These are phyloP conservation scores for Oegoconia quadripuncta DNA, from an alignment of 2,888 invertebrate species.

Conservation along the genomic window DNA sequence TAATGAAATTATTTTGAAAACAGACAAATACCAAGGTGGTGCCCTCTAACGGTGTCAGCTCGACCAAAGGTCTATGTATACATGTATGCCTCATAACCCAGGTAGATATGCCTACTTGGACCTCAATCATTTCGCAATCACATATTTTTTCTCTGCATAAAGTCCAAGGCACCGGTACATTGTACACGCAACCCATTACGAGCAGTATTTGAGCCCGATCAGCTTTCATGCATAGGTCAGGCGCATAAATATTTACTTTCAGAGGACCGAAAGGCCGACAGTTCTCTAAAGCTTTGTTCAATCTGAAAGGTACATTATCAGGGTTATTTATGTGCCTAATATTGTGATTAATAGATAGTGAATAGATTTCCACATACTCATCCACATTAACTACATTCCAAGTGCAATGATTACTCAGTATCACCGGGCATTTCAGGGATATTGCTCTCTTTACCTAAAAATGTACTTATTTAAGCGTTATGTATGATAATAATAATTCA, in stretches of 20 bases:
- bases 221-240: slow-evolving; percentile 53
- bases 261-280: slow-evolving; percentile 56
- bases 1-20: neutral
- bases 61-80: slow-evolving; percentile 51
- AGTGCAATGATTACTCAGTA: slow-evolving; percentile 66
- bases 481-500: too few species aligned
- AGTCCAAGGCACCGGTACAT: slow-evolving; percentile 52
- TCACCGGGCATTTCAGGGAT: slow-evolving; percentile 59
- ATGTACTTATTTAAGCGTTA: slow-evolving; percentile 3
- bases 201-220: slow-evolving; percentile 54
- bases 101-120: slow-evolving; percentile 57
- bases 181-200: slow-evolving; percentile 57
- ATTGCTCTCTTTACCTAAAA: slow-evolving; percentile 66
- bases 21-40: slow-evolving; percentile 47
- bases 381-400: slow-evolving; percentile 68
- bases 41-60: slow-evolving; percentile 51
- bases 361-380: slow-evolving; percentile 44
- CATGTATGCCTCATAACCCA: slow-evolving; percentile 65
- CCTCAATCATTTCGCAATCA: slow-evolving; percentile 63
- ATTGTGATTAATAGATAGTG: neutral
- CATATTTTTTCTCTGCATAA: slow-evolving; percentile 64
- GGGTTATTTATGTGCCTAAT: neutral
- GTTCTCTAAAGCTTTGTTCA: slow-evolving; percentile 55
- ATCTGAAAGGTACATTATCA: slow-evolving; percentile 32
- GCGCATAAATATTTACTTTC: slow-evolving; percentile 53